Conservation (phyloP, 2,888 invertebrate species). For the Athalia rosae region DNA sequence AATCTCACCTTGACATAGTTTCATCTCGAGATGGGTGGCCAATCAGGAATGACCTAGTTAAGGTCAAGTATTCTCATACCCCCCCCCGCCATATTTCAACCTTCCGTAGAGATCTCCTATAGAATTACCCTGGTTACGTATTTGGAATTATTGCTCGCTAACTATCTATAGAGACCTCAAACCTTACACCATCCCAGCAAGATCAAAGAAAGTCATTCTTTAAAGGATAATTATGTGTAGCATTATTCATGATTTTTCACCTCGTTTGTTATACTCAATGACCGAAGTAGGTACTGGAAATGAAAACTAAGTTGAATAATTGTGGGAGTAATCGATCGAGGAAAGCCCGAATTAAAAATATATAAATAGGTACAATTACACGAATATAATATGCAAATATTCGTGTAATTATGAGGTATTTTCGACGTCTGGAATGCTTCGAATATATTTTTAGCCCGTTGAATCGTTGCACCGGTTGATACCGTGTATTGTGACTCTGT, state of each 20-base stretch:
- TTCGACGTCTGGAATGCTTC: constrained; percentile 6
- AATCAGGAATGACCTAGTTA: constrained; percentile 57
- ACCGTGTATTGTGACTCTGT: constrained; percentile 17
- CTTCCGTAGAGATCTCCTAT: not conserved
- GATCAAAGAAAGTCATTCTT: constrained; percentile 11
- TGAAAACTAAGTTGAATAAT: not conserved
- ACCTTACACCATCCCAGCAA: not conserved
- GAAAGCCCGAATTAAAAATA: too few species aligned
- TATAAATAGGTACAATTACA: too few species aligned
- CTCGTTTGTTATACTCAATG: not conserved
- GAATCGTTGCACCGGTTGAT: constrained; percentile 26
- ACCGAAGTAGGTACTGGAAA: not conserved
- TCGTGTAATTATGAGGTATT: too few species aligned
- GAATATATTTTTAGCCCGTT: not conserved
- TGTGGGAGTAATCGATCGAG: too few species aligned
- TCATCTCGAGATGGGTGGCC: constrained; percentile 47
- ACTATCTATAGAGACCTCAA: too few species aligned
- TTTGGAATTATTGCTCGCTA: constrained; percentile 8
- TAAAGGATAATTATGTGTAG: not conserved
- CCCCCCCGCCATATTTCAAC: not conserved
- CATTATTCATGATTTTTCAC: not conserved
- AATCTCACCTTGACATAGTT: constrained; percentile 59
- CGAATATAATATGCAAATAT: too few species aligned
- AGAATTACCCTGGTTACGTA: constrained; percentile 25
- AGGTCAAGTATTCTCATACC: constrained; percentile 25